Evolutionary conservation across 2,113 vertebrate species (phyloP).

Genomic region (Sialia sialis): DNA sequence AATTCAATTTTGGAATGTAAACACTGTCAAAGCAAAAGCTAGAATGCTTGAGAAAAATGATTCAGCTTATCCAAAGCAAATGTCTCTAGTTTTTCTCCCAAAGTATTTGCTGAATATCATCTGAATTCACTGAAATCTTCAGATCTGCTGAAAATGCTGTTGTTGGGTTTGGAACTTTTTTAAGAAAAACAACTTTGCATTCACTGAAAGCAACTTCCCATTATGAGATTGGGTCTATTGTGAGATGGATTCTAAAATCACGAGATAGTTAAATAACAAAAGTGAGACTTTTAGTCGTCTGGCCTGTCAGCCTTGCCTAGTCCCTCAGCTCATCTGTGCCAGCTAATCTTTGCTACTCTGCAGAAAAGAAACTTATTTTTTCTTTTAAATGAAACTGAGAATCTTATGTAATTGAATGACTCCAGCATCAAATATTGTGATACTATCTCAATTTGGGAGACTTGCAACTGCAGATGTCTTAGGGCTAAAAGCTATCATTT

Average conservation of each 20-base stretch:
- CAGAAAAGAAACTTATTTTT: not conserved
- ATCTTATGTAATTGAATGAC: not conserved
- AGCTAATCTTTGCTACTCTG: not conserved
- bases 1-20: not conserved
- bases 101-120: not conserved
- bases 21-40: not conserved
- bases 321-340: not conserved
- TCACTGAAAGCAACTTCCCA: not conserved
- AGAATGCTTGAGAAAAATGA: not conserved
- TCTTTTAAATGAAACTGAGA: slow-evolving; percentile 18
- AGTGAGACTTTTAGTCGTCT: not conserved
- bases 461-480: not conserved
- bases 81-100: not conserved
- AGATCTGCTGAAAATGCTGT: not conserved
- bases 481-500: not conserved
- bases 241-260: not conserved
- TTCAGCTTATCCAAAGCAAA: not conserved
- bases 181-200: not conserved
- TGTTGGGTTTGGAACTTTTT: not conserved
- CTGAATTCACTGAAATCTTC: not conserved
- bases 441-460: not conserved
- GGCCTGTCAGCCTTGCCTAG: not conserved
- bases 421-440: not conserved
- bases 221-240: not conserved
- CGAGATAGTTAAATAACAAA: not conserved